Percentiles rank a stretch among this genome's conserved stretches.
Evolutionary conservation across 2,888 invertebrate genomes (phyloP).

Genomic region (Eucriotettix oculatus): DNA sequence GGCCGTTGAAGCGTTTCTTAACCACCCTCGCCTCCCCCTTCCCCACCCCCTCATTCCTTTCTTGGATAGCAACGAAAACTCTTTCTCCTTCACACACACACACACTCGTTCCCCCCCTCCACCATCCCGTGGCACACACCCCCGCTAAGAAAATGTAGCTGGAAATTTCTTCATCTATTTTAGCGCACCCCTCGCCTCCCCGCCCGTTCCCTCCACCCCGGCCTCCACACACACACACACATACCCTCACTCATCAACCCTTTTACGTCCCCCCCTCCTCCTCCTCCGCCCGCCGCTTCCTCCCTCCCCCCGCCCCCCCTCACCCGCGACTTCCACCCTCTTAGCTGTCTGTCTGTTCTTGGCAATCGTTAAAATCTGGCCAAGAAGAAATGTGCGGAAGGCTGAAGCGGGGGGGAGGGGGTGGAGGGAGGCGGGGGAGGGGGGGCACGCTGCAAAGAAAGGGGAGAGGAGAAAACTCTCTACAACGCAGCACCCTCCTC

Average conservation of each 20-base stretch:
- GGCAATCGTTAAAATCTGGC: constrained; percentile 31
- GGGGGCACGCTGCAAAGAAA: constrained; percentile 3
- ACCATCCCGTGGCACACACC: background rate
- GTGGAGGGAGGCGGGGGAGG: constrained; percentile 3
- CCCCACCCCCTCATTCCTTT: background rate
- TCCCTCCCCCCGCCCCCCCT: constrained; percentile 14
- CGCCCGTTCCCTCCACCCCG: constrained; percentile 17
- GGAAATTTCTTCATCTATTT: constrained; percentile 42
- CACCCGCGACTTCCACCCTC: constrained; percentile 10
- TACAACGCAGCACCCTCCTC: constrained; percentile 9
- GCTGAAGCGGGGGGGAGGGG: constrained; percentile 10
- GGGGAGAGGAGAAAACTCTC: constrained; percentile 13
- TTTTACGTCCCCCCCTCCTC: constrained; percentile 11
- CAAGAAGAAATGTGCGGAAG: constrained; percentile 15
- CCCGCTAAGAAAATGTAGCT: constrained; percentile 33
- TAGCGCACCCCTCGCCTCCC: constrained; percentile 26
- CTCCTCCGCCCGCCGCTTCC: constrained; percentile 11
- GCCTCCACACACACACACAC: too few species aligned
- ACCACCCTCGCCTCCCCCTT: background rate
- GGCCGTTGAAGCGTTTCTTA: constrained; percentile 1
- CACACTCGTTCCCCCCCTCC: background rate
- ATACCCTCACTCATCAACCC: constrained; percentile 10
- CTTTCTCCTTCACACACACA: background rate
- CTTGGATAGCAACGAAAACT: background rate
- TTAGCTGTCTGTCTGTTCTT: constrained; percentile 13